phyloP scores from a whole-genome alignment of 2,113 vertebrate genomes.

The Caracal caracal region DNA sequence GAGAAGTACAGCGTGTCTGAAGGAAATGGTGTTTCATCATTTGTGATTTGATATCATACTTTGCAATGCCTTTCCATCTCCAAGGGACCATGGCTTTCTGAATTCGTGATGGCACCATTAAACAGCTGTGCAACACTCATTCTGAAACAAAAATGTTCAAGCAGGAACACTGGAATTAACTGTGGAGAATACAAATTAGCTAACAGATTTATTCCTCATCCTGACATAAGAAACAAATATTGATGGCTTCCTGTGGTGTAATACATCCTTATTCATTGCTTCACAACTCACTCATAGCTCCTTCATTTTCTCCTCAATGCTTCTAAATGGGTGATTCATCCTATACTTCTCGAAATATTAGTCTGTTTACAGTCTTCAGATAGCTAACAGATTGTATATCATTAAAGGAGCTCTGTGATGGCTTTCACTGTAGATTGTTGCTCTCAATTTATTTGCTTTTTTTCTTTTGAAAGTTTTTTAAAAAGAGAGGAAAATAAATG shows the following conservation, averaged over 20 bases:
- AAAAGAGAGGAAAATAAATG: conserved; percentile 46
- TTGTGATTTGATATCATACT: conserved; percentile 20
- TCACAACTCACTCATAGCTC: conserved; percentile 77
- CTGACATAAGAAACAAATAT: conserved; percentile 87
- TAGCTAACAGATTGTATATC: conserved; percentile 78
- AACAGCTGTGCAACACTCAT: conserved; percentile 75
- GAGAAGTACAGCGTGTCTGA: not conserved
- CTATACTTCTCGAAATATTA: conserved; percentile 77
- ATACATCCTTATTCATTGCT: conserved; percentile 84
- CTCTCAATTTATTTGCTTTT: conserved; percentile 62
- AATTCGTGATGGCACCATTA: conserved; percentile 71
- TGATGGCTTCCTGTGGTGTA: conserved; percentile 84
- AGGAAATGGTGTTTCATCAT: not conserved
- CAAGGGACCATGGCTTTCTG: conserved; percentile 75
- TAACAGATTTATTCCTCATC: conserved; percentile 82
- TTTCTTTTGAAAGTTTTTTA: conserved; percentile 29
- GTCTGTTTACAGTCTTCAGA: conserved; percentile 80
- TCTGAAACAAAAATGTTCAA: conserved; percentile 61
- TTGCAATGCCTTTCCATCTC: conserved; percentile 53
- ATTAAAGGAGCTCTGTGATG: conserved; percentile 59
- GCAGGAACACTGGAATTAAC: conserved; percentile 78
- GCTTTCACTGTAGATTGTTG: conserved; percentile 35
- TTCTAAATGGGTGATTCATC: conserved; percentile 84
- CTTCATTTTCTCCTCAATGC: conserved; percentile 82
- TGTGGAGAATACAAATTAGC: conserved; percentile 85